Conservation (phyloP, 2,888 invertebrate species). For the Pseudococcus longispinus region DNA sequence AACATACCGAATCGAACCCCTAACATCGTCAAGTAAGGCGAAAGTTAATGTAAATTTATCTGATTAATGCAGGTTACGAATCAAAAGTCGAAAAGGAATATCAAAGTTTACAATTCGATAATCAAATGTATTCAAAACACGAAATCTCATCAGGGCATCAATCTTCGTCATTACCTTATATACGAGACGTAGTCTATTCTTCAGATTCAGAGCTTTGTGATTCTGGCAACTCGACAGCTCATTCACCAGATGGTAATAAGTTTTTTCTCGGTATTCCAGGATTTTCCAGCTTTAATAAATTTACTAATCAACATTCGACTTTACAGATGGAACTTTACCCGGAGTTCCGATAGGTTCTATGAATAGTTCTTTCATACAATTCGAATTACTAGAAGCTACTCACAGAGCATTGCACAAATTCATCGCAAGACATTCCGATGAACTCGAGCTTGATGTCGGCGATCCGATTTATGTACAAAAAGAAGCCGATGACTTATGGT, state of each 20-base stretch:
- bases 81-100: not conserved
- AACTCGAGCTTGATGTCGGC: constrained; percentile 95
- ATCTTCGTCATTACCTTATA: constrained; percentile 63
- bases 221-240: constrained; percentile 90
- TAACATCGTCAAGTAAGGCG: no score
- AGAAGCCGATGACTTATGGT: constrained; percentile 97
- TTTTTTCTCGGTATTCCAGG: no score
- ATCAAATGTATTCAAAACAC: not conserved
- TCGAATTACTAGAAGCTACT: constrained; percentile 89
- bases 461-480: constrained; percentile 96
- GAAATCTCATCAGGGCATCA: not conserved
- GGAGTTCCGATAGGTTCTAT: constrained; percentile 57
- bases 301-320: not conserved
- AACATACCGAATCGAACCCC: no score
- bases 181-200: constrained; percentile 81
- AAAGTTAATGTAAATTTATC: no score
- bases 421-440: constrained; percentile 92
- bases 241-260: constrained; percentile 87
- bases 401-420: constrained; percentile 96
- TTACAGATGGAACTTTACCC: constrained; percentile 55
- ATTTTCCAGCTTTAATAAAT: not conserved
- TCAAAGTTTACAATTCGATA: constrained; percentile 19
- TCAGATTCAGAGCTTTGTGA: constrained; percentile 76
- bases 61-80: not conserved
- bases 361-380: constrained; percentile 70